Base-by-base conservation (phyloP, 2,888 invertebrate genomes). In the Carcina quercana region DNA sequence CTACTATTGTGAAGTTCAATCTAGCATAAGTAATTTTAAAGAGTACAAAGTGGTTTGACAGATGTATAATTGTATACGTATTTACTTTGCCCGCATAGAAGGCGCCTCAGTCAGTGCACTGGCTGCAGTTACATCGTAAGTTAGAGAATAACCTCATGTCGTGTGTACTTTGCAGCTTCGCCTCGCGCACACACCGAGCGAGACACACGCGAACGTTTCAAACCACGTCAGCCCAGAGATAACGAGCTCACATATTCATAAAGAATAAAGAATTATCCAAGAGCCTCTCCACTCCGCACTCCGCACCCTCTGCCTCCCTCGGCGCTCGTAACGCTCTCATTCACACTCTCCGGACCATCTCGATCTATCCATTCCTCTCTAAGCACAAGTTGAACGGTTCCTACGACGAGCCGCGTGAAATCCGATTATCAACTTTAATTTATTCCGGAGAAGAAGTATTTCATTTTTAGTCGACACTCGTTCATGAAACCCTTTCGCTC, bases 181-280 rank as follows among this genome's bases (percentile, higher is more conserved):
- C 45, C 41, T 39, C 45, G 53, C 65, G 43, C 58, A n/a, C n/a
- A 67, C 68, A 58, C 69, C 55, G 61, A 50, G 61, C 47, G 47
- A 43, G 50, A 47, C 58, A 51, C 50, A 49, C 66, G 56, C 55
- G 44, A 61, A 59, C 59, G 58, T 61, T 62, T 66, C 65, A 56
- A 54, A 62, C 68, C 62, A 61, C 76, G 67, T 75, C 78, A 74
- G 58, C 59, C 56, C 63, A 47, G 52, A 76, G 75, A 78, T 80
- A 82, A 79, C 80, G 74, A 80, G 71, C 76, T 79, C 76, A 78
- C 82, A 83, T 84, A 82, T 83, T 85, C 83, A 84, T 84, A 84
- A 78, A 84, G 74, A 76, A 82, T 80, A 83, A 83, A 80, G 74
- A 80, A 80, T 80, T 76, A 82, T 75, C 78, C 74, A 61, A 70